Base-by-base conservation (phyloP, 2,797 vertebrate species). In the Sphenodon punctatus region DNA sequence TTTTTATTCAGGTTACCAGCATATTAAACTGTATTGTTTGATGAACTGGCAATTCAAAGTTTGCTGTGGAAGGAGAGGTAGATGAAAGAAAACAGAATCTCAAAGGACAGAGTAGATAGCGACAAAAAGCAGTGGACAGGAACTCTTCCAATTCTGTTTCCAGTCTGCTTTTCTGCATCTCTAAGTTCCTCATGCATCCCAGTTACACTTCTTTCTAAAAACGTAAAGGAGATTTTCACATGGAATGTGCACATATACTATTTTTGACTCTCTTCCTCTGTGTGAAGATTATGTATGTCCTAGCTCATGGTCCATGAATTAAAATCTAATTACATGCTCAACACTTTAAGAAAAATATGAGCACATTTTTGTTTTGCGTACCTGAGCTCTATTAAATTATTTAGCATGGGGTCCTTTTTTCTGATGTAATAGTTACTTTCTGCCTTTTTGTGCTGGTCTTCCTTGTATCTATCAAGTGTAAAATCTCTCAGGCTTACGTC, bases 381-480 rank as follows among this genome's bases (percentile, higher is more conserved):
- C n/a, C 53, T 36, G 20, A 78, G 67, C 30, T 36, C 67, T 16
- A 7, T 36, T 56, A 67, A 55, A 42, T 51, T 67, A 60, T 36
- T 66, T 76, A 53, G 61, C 25, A 60, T 38, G 41, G 23, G 10
- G 32, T 27, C 41, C 34, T 16, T 63, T 38, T 71, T n/a, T n/a
- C n/a, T n/a, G n/a, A 64, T 82, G 55, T 84, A 70, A 90, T 68
- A 75, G 27, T 23, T 56, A 25, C 20, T 79, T 87, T 89, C 41
- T 77, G 32, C 64, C 55, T 34, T 23, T 32, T 20, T 56, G 8
- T 89, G 85, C 67, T 87, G 67, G 13, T 78, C 49, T 83, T 78
- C 41, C 78, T 79, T 87, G 65, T 88, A 80, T 67, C 43, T 77
- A 67, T 25, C 73, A 39, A 84, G 74, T 72, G n/a, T 86, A 64